Percentiles rank a stretch among this genome's conserved stretches.
Evolutionary conservation across 1,140 invertebrate genomes (phyloP).

Genomic region (Drosophila yakuba): DNA sequence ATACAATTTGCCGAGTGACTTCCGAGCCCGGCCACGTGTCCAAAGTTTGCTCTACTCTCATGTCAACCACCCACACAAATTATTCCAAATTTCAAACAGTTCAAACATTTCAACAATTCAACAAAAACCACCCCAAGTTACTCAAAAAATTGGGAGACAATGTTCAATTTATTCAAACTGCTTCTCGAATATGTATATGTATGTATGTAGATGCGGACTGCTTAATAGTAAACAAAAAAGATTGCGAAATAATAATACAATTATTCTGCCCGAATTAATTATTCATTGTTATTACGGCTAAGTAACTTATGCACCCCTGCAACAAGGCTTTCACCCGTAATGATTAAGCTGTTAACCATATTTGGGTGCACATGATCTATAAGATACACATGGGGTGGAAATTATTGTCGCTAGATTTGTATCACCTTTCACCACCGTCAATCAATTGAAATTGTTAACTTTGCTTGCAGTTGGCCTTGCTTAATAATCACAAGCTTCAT

Average conservation of each 20-base stretch:
- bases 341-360: constrained; percentile 25
- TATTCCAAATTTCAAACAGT: neutral
- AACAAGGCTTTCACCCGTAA: constrained; percentile 4
- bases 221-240: too few species aligned
- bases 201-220: neutral
- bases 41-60: constrained; percentile 16
- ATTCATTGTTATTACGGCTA: constrained; percentile 25
- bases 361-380: constrained; percentile 16
- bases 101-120: neutral
- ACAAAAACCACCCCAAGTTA: neutral
- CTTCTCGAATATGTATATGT: too few species aligned
- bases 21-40: constrained; percentile 29
- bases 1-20: constrained; percentile 19
- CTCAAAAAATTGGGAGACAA: constrained; percentile 1
- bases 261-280: constrained; percentile 33
- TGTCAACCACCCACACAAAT: constrained; percentile 17
- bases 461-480: too few species aligned
- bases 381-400: constrained; percentile 10
- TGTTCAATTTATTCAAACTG: neutral
- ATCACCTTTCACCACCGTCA: constrained; percentile 5
- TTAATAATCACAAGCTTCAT: neutral
- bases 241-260: constrained; percentile 12
- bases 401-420: constrained; percentile 13
- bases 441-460: neutral
- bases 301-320: constrained; percentile 20